phyloP scores from a whole-genome alignment of 2,888 invertebrate genomes.

The Deilephila elpenor region DNA sequence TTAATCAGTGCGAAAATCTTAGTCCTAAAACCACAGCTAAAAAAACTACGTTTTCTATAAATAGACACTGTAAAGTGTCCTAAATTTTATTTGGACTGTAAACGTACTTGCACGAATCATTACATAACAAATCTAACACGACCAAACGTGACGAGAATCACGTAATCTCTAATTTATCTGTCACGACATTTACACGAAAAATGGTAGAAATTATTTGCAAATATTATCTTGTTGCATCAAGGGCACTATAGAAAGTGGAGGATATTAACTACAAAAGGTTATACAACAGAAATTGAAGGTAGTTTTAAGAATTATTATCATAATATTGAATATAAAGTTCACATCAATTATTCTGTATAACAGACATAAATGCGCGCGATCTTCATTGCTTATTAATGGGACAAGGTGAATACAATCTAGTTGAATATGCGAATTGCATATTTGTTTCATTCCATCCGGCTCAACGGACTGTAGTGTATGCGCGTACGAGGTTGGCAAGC shows the following conservation, averaged over 20 bases:
- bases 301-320: neutral
- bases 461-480: no score
- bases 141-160: neutral
- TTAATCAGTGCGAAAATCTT: no score
- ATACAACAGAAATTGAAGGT: neutral
- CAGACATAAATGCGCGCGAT: neutral
- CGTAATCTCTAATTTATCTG: neutral
- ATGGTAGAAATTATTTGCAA: neutral
- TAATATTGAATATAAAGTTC: neutral
- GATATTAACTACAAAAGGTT: neutral
- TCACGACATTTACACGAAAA: neutral
- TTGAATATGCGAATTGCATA: neutral
- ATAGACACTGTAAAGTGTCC: neutral
- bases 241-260: neutral
- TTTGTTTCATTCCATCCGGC: neutral
- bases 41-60: neutral
- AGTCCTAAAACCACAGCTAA: no score
- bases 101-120: neutral
- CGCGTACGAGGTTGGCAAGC: no score
- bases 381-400: conserved; percentile 2
- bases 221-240: conserved; percentile 7
- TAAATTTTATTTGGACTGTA: neutral
- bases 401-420: conserved; percentile 2
- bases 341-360: neutral
- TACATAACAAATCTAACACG: conserved; percentile 3